These are phyloP conservation scores for Nerophis ophidion DNA, from an alignment of 2,113 vertebrate species.

Conservation along the genomic window DNA sequence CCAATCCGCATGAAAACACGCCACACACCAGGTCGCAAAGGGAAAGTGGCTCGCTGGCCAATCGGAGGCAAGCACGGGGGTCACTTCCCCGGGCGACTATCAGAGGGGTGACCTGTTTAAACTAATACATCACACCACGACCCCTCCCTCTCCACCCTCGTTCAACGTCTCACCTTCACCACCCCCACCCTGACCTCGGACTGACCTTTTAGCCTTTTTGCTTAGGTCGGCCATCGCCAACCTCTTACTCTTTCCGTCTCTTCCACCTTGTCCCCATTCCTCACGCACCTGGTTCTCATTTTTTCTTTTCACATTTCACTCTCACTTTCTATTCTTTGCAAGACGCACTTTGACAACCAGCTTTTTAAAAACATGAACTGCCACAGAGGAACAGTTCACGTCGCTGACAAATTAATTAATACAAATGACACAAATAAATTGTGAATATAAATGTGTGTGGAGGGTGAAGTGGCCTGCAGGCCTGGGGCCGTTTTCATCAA, in stretches of 20 bases:
- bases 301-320: slow-evolving; percentile 54
- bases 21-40: slow-evolving; percentile 49
- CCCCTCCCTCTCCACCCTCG: neutral
- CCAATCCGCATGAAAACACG: slow-evolving; percentile 58
- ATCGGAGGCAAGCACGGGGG: slow-evolving; percentile 30
- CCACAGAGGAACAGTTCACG: slow-evolving; percentile 11
- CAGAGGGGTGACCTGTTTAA: slow-evolving; percentile 64
- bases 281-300: slow-evolving; percentile 66
- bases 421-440: too few relatives aligned
- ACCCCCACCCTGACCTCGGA: slow-evolving; percentile 41
- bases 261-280: slow-evolving; percentile 28
- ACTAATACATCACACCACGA: slow-evolving; percentile 36
- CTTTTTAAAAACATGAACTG: slow-evolving; percentile 11
- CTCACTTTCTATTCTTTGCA: slow-evolving; percentile 37
- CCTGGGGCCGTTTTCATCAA: too few relatives aligned
- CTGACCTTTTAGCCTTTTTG: slow-evolving; percentile 51
- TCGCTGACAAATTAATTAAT: too few relatives aligned
- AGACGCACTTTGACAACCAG: slow-evolving; percentile 16
- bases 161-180: slow-evolving; percentile 55
- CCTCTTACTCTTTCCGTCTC: slow-evolving; percentile 19
- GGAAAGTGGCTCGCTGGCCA: slow-evolving; percentile 37
- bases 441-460: too few relatives aligned
- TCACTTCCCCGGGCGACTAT: slow-evolving; percentile 49
- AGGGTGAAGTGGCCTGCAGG: too few relatives aligned
- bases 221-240: slow-evolving; percentile 39